Base-by-base conservation (phyloP, 2,113 vertebrate genomes). In the Bubalus kerabau region DNA sequence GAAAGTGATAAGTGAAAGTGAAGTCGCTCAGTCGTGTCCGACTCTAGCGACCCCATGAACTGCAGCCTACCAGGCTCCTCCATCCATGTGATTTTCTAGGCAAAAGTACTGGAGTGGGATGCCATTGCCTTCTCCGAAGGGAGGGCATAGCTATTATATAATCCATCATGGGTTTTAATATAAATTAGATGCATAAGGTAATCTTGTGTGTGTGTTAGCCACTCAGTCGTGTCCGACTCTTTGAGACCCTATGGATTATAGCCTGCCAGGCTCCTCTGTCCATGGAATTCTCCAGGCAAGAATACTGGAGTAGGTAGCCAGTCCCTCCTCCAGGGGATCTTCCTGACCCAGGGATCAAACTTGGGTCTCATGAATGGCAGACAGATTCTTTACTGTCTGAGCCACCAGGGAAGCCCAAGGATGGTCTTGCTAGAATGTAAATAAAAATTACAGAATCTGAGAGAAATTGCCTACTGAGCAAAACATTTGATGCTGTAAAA, bases 401-500 rank as follows among this genome's bases (percentile, higher is more conserved):
- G 23, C 71, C 23, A 76, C 40, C 23, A 43, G 12, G 71, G 23
- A 76, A 76, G 71, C 40, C 71, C 23, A 26, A 76, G 54, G 78
- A 32, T n/a, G 13, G 10, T 81, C 36, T 78, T 97, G 17, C 32
- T 89, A 43, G 30, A 87, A 83, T 64, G 57, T 59, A 50, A 91
- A 93, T 91, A 76, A 82, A 92, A 76, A 40, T 48, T 87, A 85
- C 4, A 92, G 40, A 94, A 94, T 60, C 57, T 84, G 19, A 94
- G 40, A 92, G 15, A 95, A 92, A 87, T 80, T 3, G 7, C 50
- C 52, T 57, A 52, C 28, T 86, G 36, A 48, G 21, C 30, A 76
- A 95, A 93, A 76, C 2, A 76, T 87, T 59, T 97, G 12, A 76
- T 74, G 9, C 3, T 78, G 19, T 80, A 46, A 94, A 92, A 85